A percentile compares a stretch with the other conserved stretches of the same genome.
phyloP scores from a whole-genome alignment of 2,797 vertebrate species.

The Lindbergichthys nudifrons region DNA sequence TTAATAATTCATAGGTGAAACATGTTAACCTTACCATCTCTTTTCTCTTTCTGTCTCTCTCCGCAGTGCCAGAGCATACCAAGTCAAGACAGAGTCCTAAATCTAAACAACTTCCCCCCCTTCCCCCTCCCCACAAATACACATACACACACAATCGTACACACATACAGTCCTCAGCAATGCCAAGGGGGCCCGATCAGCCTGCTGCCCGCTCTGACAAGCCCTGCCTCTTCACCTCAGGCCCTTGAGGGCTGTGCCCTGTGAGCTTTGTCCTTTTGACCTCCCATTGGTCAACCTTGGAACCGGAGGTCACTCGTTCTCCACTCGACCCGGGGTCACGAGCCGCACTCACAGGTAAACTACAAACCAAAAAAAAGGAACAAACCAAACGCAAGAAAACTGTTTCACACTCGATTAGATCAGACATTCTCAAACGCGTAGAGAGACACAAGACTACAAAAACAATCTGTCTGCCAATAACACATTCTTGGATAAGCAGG shows the following conservation, averaged over 20 bases:
- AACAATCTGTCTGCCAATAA: background rate
- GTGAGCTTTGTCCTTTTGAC: slow-evolving; percentile 84
- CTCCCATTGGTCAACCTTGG: slow-evolving; percentile 88
- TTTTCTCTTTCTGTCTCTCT: slow-evolving; percentile 25
- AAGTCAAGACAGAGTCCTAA: slow-evolving; percentile 87
- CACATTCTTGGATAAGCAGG: background rate
- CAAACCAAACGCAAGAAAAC: background rate
- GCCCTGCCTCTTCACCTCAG: slow-evolving; percentile 89
- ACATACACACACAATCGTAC: slow-evolving; percentile 31
- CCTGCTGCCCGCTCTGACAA: slow-evolving; percentile 89
- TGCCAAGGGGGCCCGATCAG: slow-evolving; percentile 93
- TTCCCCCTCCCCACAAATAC: slow-evolving; percentile 42
- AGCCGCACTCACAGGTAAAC: slow-evolving; percentile 90
- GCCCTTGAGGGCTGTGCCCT: slow-evolving; percentile 91
- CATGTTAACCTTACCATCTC: background rate
- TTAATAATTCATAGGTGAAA: background rate
- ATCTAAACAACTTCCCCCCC: slow-evolving; percentile 76
- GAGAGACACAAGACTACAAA: background rate
- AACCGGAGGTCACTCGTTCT: slow-evolving; percentile 84
- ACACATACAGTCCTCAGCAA: slow-evolving; percentile 88
- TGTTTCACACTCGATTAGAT: background rate
- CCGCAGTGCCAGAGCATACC: slow-evolving; percentile 91
- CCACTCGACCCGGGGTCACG: slow-evolving; percentile 84
- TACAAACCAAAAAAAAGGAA: background rate
- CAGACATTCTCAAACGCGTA: background rate